These are phyloP conservation scores for Chrysina gloriosa DNA, from an alignment of 2,888 invertebrate species.

Conservation along the genomic window DNA sequence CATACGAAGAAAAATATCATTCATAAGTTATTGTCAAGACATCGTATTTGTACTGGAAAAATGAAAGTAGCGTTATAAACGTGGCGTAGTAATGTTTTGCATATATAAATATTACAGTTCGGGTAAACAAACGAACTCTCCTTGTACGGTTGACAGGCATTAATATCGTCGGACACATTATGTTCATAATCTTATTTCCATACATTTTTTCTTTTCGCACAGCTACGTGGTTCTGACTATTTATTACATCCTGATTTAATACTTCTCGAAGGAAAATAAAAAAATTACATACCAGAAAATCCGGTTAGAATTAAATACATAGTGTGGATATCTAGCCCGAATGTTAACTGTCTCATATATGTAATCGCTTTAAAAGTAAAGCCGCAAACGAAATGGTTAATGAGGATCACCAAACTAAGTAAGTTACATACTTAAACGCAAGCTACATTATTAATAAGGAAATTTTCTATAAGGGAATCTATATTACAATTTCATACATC, in stretches of 20 bases:
- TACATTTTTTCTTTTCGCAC: constrained; percentile 47
- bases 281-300: constrained; percentile 1
- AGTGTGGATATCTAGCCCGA: too few species aligned
- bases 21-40: constrained; percentile 61
- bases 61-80: constrained; percentile 63
- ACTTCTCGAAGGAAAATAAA: constrained; percentile 1
- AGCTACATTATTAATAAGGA: too few species aligned
- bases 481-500: too few species aligned
- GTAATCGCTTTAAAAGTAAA: too few species aligned
- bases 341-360: too few species aligned
- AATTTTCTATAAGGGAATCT: too few species aligned
- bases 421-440: too few species aligned
- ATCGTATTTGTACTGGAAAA: constrained; percentile 62
- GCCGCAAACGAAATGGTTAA: too few species aligned
- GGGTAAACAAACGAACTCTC: constrained; percentile 59
- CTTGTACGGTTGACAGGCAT: constrained; percentile 57
- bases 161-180: constrained; percentile 54
- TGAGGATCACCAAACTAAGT: too few species aligned
- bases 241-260: constrained; percentile 11
- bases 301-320: too few species aligned
- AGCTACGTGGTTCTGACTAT: not conserved
- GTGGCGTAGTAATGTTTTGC: constrained; percentile 62
- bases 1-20: constrained; percentile 54
- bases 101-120: constrained; percentile 63
- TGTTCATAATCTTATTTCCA: constrained; percentile 54